Conservation (phyloP, 2,113 vertebrate genomes). For the Poecilia latipinna region DNA sequence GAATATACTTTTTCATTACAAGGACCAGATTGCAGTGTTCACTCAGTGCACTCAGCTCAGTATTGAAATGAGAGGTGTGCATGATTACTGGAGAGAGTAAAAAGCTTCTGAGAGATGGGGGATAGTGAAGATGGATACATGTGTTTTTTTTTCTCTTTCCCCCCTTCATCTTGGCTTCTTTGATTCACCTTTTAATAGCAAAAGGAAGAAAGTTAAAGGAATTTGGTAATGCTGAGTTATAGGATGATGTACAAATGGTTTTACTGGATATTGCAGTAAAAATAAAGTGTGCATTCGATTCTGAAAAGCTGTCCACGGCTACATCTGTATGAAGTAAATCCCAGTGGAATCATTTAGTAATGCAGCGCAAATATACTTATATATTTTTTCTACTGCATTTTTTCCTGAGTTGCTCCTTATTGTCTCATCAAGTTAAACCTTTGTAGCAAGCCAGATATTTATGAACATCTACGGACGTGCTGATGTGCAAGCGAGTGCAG, state of each 20-base stretch:
- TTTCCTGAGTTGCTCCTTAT: neutral
- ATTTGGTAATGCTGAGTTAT: conserved; percentile 3
- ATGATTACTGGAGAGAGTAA: conserved; percentile 68
- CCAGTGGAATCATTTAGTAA: neutral
- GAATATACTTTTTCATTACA: conserved; percentile 79
- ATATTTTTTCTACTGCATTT: neutral
- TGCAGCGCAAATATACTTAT: neutral
- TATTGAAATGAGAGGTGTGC: conserved; percentile 76
- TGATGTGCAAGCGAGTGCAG: too few species aligned
- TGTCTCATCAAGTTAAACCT: neutral
- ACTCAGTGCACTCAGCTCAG: conserved; percentile 60
- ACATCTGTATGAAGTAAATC: neutral
- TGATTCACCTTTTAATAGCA: conserved; percentile 56
- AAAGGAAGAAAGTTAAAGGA: conserved; percentile 35
- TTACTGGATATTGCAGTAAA: neutral
- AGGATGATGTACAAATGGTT: conserved; percentile 37
- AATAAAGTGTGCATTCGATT: conserved; percentile 35
- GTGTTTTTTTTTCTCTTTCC: neutral
- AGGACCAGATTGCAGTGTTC: conserved; percentile 66
- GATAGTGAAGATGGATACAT: conserved; percentile 48
- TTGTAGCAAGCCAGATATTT: neutral
- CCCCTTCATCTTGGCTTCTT: conserved; percentile 39
- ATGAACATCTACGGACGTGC: neutral
- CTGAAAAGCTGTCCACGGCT: conserved; percentile 3
- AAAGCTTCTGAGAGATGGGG: conserved; percentile 61